Percentiles rank a stretch among this genome's conserved stretches.
phyloP scores from a whole-genome alignment of 1,140 invertebrate species.

The Polyergus mexicanus region DNA sequence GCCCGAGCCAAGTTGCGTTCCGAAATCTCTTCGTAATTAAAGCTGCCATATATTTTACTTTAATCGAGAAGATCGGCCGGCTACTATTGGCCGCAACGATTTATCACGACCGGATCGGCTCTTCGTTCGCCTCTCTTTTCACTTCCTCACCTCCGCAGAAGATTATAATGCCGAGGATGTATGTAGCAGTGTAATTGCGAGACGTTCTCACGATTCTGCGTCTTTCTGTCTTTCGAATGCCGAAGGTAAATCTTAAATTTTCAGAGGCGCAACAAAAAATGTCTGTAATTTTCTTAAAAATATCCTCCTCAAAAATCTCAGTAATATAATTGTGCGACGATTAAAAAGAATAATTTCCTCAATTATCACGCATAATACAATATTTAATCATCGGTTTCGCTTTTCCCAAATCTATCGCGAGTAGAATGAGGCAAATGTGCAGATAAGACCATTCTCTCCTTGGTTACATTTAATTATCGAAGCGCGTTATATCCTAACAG shows the following conservation, averaged over 20 bases:
- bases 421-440: neutral
- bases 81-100: constrained; percentile 75
- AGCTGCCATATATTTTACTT: constrained; percentile 84
- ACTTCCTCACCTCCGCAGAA: constrained; percentile 61
- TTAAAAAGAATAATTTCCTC: neutral
- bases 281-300: neutral
- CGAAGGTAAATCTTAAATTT: neutral
- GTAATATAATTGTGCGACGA: neutral
- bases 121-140: constrained; percentile 43
- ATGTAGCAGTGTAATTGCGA: constrained; percentile 62
- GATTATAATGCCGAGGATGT: constrained; percentile 70
- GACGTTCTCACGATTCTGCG: constrained; percentile 32
- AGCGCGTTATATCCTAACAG: neutral
- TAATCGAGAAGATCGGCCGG: constrained; percentile 81
- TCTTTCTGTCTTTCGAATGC: constrained; percentile 13
- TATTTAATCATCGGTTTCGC: neutral
- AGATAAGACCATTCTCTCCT: neutral
- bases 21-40: constrained; percentile 83
- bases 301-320: neutral
- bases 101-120: constrained; percentile 72
- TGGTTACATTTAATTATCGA: constrained; percentile 5
- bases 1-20: constrained; percentile 62
- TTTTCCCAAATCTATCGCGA: neutral
- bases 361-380: neutral
- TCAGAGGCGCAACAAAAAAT: neutral